These are phyloP conservation scores for Neoseiulus cucumeris DNA, from an alignment of 1,140 invertebrate species.

Conservation along the genomic window DNA sequence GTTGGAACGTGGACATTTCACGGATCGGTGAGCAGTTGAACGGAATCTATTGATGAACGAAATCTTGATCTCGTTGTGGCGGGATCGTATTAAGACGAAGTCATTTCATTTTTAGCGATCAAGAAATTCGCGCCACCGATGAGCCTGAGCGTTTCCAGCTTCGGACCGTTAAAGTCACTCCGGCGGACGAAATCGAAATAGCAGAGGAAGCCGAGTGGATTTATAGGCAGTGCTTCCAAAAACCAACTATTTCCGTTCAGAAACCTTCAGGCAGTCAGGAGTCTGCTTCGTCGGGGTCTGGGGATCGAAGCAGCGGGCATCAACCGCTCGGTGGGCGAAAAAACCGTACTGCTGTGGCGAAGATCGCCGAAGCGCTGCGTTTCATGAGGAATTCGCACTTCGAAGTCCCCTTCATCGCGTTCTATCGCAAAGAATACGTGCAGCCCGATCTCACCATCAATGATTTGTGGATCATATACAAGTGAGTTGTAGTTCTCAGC, in stretches of 20 bases:
- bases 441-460: slow-evolving; percentile 81
- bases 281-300: slow-evolving; percentile 4
- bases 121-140: slow-evolving; percentile 18
- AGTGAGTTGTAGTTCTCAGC: slow-evolving; percentile 32
- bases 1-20: slow-evolving; percentile 83
- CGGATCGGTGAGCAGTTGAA: slow-evolving; percentile 37
- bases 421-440: slow-evolving; percentile 95
- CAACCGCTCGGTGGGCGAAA: slow-evolving; percentile 22
- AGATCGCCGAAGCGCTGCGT: slow-evolving; percentile 80
- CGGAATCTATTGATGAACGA: too few species aligned
- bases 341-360: slow-evolving; percentile 45
- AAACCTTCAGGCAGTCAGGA: slow-evolving; percentile 27
- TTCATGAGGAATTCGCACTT: slow-evolving; percentile 86
- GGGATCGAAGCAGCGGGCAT: slow-evolving; percentile 16
- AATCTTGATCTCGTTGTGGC: too few species aligned
- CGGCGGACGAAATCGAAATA: slow-evolving; percentile 57
- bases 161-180: slow-evolving; percentile 53
- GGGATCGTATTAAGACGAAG: not conserved
- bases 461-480: slow-evolving; percentile 92
- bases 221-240: slow-evolving; percentile 75
- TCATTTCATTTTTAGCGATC: not conserved
- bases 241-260: slow-evolving; percentile 54
- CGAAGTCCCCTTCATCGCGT: slow-evolving; percentile 86
- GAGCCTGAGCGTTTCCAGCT: slow-evolving; percentile 47
- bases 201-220: slow-evolving; percentile 95